Evolutionary conservation across 2,113 vertebrate species (phyloP).

Genomic region (Pollachius pollachius): DNA sequence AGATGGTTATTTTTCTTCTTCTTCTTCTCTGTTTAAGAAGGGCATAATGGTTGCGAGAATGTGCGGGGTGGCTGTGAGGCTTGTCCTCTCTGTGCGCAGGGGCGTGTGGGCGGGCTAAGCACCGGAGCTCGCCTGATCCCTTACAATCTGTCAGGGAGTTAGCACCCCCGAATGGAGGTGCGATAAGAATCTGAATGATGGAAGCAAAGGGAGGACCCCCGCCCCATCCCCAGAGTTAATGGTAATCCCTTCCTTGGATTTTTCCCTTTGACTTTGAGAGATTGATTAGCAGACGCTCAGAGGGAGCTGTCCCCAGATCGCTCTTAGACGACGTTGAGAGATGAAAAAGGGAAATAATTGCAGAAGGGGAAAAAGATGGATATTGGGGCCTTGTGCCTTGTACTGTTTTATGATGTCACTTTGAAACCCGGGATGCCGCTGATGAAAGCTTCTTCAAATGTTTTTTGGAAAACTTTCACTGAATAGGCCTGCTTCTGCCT

Average conservation of each 20-base stretch:
- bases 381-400: no score
- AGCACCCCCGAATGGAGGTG: constrained; percentile 44
- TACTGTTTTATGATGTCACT: no score
- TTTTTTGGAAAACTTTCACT: no score
- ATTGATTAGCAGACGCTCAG: constrained; percentile 54
- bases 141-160: constrained; percentile 42
- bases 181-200: constrained; percentile 57
- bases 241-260: constrained; percentile 52
- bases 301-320: constrained; percentile 22
- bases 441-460: no score
- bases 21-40: constrained; percentile 34
- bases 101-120: constrained; percentile 20
- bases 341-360: no score
- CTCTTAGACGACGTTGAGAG: no score
- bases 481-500: no score
- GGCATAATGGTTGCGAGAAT: constrained; percentile 64
- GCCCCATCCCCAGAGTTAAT: constrained; percentile 33
- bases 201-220: constrained; percentile 16
- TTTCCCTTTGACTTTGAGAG: constrained; percentile 65
- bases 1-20: constrained; percentile 43
- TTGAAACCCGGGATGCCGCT: no score
- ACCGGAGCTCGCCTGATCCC: constrained; percentile 42
- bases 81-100: constrained; percentile 45
- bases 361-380: no score
- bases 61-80: constrained; percentile 60